A percentile compares a stretch with the other conserved stretches of the same genome.
Evolutionary conservation across 1,140 invertebrate species (phyloP).

Genomic region (Globodera ellingtonae): DNA sequence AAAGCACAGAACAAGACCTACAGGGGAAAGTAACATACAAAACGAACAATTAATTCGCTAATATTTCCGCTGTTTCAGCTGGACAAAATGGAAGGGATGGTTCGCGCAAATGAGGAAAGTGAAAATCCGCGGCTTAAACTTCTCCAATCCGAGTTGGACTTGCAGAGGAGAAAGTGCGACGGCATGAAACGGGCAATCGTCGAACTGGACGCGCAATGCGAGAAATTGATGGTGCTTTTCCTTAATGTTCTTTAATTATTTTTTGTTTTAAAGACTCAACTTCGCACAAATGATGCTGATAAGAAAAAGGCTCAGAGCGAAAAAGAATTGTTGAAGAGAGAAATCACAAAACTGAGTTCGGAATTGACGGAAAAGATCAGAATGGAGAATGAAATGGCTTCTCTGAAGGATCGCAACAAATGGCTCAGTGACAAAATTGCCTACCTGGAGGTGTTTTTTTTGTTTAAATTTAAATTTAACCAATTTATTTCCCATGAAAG

Average conservation of each 20-base stretch:
- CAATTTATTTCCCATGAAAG: conserved; percentile 17
- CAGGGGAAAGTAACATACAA: background rate
- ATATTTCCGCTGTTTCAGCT: background rate
- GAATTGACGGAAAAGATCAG: conserved; percentile 27
- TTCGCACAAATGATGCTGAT: conserved; percentile 27
- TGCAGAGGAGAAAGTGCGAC: conserved; percentile 23
- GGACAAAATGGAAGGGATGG: conserved; percentile 12
- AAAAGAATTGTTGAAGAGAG: conserved; percentile 18
- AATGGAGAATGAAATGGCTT: conserved; percentile 27
- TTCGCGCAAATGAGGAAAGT: conserved; percentile 25
- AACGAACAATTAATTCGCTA: background rate
- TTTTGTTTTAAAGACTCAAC: conserved; percentile 12
- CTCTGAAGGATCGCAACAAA: conserved; percentile 40
- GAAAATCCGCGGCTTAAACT: conserved; percentile 18
- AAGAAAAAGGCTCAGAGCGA: conserved; percentile 26
- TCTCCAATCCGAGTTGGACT: conserved; percentile 29
- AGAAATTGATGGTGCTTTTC: conserved; percentile 32
- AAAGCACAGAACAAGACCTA: background rate
- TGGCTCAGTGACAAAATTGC: conserved; percentile 27
- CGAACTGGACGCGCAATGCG: conserved; percentile 37
- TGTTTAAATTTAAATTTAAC: background rate
- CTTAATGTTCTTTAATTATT: background rate
- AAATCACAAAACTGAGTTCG: conserved; percentile 27
- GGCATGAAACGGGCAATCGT: conserved; percentile 23
- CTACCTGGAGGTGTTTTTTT: conserved; percentile 33